These are phyloP conservation scores for Diorhabda carinulata DNA, from an alignment of 1,140 invertebrate species.

Conservation along the genomic window DNA sequence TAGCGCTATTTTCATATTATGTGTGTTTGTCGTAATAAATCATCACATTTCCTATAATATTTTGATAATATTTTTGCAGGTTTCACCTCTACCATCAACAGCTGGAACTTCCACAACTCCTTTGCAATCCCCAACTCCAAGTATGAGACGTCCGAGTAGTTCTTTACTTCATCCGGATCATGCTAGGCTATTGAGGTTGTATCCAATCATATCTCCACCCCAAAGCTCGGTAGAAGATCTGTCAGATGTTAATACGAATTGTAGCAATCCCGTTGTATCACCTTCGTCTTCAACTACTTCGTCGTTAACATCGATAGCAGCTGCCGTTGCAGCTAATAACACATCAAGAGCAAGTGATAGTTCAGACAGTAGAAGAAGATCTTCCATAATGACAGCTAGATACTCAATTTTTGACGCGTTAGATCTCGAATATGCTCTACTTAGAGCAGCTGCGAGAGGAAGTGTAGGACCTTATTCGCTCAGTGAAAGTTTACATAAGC, in stretches of 20 bases:
- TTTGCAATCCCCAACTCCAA: constrained; percentile 47
- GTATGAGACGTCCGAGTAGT: constrained; percentile 55
- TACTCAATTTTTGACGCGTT: constrained; percentile 69
- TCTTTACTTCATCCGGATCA: constrained; percentile 65
- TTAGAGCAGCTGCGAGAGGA: constrained; percentile 63
- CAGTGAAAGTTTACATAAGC: constrained; percentile 67
- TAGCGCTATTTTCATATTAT: too few relatives aligned
- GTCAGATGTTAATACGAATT: constrained; percentile 44
- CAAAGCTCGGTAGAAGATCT: constrained; percentile 52
- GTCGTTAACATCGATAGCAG: constrained; percentile 55
- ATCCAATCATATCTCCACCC: constrained; percentile 51
- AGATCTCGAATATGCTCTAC: constrained; percentile 65
- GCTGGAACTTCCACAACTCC: constrained; percentile 46
- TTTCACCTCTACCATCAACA: constrained; percentile 59
- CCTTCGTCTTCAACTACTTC: constrained; percentile 56
- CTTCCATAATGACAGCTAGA: constrained; percentile 48
- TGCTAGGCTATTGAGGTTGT: constrained; percentile 56
- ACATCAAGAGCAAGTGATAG: constrained; percentile 47
- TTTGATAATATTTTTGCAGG: constrained; percentile 43
- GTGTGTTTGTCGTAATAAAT: too few relatives aligned
- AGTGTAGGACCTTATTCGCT: constrained; percentile 69
- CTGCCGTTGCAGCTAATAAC: constrained; percentile 48
- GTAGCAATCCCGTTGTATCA: constrained; percentile 46
- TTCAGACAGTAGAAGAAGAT: constrained; percentile 49
- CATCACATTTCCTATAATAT: too few relatives aligned